Evolutionary conservation across 2,113 vertebrate species (phyloP).

Genomic region (Muntiacus muntjak): DNA sequence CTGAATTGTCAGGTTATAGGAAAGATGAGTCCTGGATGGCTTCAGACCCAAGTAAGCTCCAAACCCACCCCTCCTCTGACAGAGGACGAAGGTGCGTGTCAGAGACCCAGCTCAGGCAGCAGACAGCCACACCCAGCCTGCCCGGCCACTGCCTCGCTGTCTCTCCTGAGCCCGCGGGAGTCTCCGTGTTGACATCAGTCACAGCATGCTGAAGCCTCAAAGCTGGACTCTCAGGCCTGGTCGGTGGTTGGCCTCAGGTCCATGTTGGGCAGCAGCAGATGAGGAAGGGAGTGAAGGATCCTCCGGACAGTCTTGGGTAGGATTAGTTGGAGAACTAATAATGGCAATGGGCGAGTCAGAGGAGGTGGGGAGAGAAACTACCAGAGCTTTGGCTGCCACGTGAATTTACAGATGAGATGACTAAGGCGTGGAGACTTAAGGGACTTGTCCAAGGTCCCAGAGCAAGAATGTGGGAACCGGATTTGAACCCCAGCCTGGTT

Average conservation of each 20-base stretch:
- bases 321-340: background rate
- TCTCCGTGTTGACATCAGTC: background rate
- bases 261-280: background rate
- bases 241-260: background rate
- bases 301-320: background rate
- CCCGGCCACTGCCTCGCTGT: background rate
- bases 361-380: background rate
- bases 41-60: background rate
- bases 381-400: background rate
- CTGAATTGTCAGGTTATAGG: background rate
- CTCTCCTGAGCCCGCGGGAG: background rate
- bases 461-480: background rate
- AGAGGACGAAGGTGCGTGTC: background rate
- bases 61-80: background rate
- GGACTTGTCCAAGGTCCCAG: background rate
- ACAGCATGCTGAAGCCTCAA: background rate
- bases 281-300: background rate
- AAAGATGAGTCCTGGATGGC: background rate
- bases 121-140: background rate
- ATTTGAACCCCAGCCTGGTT: background rate
- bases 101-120: background rate
- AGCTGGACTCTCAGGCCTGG: background rate
- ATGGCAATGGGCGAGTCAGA: background rate
- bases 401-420: background rate
- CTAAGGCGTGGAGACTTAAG: background rate